Evolutionary conservation across 2,888 invertebrate genomes (phyloP).

Genomic region (Muscina levida): DNA sequence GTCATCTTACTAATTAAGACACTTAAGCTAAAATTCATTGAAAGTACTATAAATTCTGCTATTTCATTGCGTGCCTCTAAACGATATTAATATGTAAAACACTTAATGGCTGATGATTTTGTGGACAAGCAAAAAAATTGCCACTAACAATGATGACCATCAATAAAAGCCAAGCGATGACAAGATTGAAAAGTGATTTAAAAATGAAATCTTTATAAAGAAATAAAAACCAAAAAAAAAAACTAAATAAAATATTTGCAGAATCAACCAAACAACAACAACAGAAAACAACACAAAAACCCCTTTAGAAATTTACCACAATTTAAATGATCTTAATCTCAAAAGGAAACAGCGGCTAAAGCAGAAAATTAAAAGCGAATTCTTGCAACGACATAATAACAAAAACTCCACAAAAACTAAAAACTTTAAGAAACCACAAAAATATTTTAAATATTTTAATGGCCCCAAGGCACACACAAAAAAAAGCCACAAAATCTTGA

Average conservation of each 20-base stretch:
- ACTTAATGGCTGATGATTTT: background rate
- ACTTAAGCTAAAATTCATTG: background rate
- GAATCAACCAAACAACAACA: background rate
- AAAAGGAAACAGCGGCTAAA: slow-evolving; percentile 6
- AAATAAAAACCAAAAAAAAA: slow-evolving; percentile 5
- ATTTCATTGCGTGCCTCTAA: no score
- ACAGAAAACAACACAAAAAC: no score
- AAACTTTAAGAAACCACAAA: slow-evolving; percentile 48
- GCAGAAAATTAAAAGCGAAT: slow-evolving; percentile 23
- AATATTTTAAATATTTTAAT: slow-evolving; percentile 64
- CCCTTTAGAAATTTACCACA: slow-evolving; percentile 44
- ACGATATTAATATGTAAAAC: slow-evolving; percentile 26
- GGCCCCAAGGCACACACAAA: slow-evolving; percentile 22
- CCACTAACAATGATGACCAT: background rate
- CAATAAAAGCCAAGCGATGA: background rate
- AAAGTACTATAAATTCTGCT: slow-evolving; percentile 7
- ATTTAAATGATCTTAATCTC: slow-evolving; percentile 51
- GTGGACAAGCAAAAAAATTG: background rate
- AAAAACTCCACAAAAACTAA: slow-evolving; percentile 25
- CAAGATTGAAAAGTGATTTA: slow-evolving; percentile 17
- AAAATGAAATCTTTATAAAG: slow-evolving; percentile 19
- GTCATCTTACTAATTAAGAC: slow-evolving; percentile 18
- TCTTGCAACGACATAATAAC: slow-evolving; percentile 11
- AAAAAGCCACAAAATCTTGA: slow-evolving; percentile 2
- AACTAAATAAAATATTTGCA: background rate